Conservation (phyloP, 2,888 invertebrate genomes). For the Brachypterus glaber region DNA sequence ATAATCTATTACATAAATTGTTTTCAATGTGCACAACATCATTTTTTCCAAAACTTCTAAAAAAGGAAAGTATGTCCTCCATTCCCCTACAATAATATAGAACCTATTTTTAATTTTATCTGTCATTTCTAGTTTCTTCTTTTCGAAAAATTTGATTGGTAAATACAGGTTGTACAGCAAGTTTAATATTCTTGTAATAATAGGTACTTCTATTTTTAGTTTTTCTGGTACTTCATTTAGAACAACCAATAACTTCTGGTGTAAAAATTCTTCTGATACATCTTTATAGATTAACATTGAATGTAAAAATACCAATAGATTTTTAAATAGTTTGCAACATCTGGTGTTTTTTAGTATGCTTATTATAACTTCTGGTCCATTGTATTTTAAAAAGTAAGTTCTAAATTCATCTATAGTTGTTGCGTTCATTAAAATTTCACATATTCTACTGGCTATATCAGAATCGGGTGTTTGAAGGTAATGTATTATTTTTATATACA, state of each 20-base stretch:
- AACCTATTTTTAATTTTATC: constrained; percentile 30
- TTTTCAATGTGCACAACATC: constrained; percentile 24
- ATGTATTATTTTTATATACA: constrained; percentile 21
- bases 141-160: constrained; percentile 32
- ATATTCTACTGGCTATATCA: constrained; percentile 17
- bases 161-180: constrained; percentile 28
- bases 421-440: constrained; percentile 25
- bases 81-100: constrained; percentile 28
- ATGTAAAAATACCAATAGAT: constrained; percentile 28
- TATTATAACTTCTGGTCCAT: constrained; percentile 23
- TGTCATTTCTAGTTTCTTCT: constrained; percentile 26
- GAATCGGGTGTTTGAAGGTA: constrained; percentile 15
- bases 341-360: constrained; percentile 18
- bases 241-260: constrained; percentile 18
- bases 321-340: constrained; percentile 22
- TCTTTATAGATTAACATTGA: constrained; percentile 25
- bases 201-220: constrained; percentile 17
- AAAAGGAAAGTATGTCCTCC: constrained; percentile 31
- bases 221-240: constrained; percentile 21
- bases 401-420: constrained; percentile 19
- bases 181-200: constrained; percentile 24
- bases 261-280: constrained; percentile 24
- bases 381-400: constrained; percentile 20
- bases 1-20: constrained; percentile 34
- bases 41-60: constrained; percentile 29